Percentiles rank a stretch among this genome's conserved stretches.
These are phyloP conservation scores for Mythimna loreyi DNA, from an alignment of 2,888 invertebrate species.

Conservation along the genomic window DNA sequence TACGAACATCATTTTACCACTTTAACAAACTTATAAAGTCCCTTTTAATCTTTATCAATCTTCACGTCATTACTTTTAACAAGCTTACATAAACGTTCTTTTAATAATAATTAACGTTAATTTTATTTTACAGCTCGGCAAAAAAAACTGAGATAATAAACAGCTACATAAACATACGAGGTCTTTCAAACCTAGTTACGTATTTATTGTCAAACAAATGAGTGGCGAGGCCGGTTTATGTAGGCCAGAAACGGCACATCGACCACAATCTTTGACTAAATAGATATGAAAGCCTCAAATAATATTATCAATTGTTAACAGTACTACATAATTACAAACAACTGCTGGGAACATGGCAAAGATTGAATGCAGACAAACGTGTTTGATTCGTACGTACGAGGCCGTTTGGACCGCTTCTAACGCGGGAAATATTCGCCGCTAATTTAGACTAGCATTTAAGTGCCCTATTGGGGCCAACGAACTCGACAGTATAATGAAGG, in stretches of 20 bases:
- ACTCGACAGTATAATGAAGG: conserved; percentile 21
- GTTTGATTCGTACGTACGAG: conserved; percentile 21
- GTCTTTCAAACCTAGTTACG: conserved; percentile 63
- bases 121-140: conserved; percentile 61
- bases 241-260: conserved; percentile 24
- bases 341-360: conserved; percentile 63
- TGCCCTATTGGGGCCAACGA: conserved; percentile 31
- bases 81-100: conserved; percentile 62
- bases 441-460: conserved; percentile 63
- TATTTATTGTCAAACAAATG: conserved; percentile 47
- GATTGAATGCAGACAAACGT: conserved; percentile 43
- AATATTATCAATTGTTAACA: conserved; percentile 60
- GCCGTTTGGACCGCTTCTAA: conserved; percentile 32
- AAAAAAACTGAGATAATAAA: conserved; percentile 63
- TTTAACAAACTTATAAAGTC: conserved; percentile 56
- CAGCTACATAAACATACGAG: conserved; percentile 58
- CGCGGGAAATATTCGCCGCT: conserved; percentile 35
- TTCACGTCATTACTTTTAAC: conserved; percentile 58
- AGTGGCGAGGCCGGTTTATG: conserved; percentile 13
- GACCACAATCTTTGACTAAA: conserved; percentile 36
- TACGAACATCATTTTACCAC: conserved; percentile 66
- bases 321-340: conserved; percentile 59
- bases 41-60: conserved; percentile 51
- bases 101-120: conserved; percentile 66
- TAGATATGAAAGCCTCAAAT: conserved; percentile 63